Base-by-base conservation (phyloP, 2,797 vertebrate genomes). In the Sebastes paucispinis region DNA sequence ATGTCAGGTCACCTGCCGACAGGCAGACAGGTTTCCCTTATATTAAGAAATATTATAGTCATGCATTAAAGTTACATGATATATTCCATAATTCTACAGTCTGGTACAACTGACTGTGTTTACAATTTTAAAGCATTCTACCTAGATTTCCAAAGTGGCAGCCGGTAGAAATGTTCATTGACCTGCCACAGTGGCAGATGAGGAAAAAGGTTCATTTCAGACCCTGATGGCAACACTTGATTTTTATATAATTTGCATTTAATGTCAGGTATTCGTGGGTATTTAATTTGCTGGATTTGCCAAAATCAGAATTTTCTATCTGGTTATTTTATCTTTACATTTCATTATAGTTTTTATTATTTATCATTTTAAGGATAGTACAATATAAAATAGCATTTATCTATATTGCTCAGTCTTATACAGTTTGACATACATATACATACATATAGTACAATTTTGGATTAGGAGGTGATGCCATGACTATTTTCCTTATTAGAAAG, bases 401-500 rank as follows among this genome's bases (percentile, higher is more conserved):
- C 27, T 20, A 43, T 22, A 67, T 3, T 8, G 18, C 52, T n/a
- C 25, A 14, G 7, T 34, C 3, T 20, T 11, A 34, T 20, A 27
- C 9, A 27, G 18, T 1, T 50, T 14, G 9, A 39, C 36, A 39
- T 39, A 39, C 36, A 36, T 36, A 36, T 13, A 36, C 36, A 36
- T 36, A 36, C 4, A n/a, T 11, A 25, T 13, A 9, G 4, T 20
- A 1, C 20, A 16, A 25, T 22, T 8, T 25, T n/a, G n/a, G 60
- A 60, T 20, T 24, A 6, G 5, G 13, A 50, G 10, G 0, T 43
- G 32, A 39, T 16, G 36, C 9, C 7, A 65, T 25, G 11, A 12
- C 27, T 6, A 8, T 13, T 13, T 39, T 0, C 7, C n/a, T n/a
- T n/a, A 24, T 8, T 34, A 3, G 1, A 63, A 32, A 25, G n/a